Conservation (phyloP, 2,797 vertebrate species). For the Silurus aristotelis region DNA sequence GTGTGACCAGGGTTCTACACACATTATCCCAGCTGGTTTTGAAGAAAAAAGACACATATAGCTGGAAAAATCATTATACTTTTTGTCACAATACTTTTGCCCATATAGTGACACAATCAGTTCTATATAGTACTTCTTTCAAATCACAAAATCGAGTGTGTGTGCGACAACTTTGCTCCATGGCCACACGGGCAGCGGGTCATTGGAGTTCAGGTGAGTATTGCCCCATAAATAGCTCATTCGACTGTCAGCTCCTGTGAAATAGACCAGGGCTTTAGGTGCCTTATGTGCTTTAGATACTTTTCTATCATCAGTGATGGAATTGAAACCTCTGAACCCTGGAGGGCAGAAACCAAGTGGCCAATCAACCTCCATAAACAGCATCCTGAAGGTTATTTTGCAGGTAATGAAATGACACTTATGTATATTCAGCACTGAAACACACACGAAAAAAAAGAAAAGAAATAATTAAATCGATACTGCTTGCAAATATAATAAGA, state of each 20-base stretch:
- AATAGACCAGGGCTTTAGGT: conserved; percentile 25
- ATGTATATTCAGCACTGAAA: neutral
- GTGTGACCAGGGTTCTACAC: too few relatives aligned
- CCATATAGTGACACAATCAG: neutral
- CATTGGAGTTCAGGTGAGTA: conserved; percentile 25
- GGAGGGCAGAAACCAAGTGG: neutral
- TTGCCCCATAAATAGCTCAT: conserved; percentile 31
- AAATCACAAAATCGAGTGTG: neutral
- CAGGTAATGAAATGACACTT: neutral
- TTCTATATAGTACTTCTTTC: neutral
- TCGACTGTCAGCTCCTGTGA: conserved; percentile 21
- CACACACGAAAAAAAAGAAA: neutral
- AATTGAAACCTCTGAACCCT: conserved; percentile 18
- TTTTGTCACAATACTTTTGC: too few relatives aligned
- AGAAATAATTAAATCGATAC: neutral
- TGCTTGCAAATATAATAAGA: neutral
- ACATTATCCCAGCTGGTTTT: too few relatives aligned
- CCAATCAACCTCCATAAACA: conserved; percentile 15
- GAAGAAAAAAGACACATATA: too few relatives aligned
- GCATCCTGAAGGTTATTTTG: neutral
- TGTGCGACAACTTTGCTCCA: conserved; percentile 1
- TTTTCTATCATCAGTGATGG: conserved; percentile 36
- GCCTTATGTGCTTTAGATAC: conserved; percentile 27
- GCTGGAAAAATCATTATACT: too few relatives aligned
- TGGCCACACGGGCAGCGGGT: conserved; percentile 20